These are phyloP conservation scores for Auanema sp. DNA, from an alignment of 2,888 invertebrate species.

Conservation along the genomic window DNA sequence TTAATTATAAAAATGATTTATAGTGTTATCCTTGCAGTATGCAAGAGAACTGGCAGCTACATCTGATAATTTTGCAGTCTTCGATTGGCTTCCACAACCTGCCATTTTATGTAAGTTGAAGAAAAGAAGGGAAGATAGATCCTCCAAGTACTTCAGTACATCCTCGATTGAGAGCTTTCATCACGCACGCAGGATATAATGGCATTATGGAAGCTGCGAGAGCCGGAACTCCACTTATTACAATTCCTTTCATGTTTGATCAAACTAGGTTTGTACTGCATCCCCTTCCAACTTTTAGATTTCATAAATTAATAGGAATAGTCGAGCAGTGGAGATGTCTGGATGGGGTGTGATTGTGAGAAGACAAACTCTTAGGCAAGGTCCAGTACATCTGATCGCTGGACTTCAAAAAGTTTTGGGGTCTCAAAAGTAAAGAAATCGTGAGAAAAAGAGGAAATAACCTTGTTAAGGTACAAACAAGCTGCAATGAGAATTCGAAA, in stretches of 20 bases:
- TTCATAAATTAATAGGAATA: constrained; percentile 26
- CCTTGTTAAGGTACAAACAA: constrained; percentile 26
- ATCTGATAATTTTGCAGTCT: constrained; percentile 31
- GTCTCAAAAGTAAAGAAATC: constrained; percentile 22
- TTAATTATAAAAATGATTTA: neutral
- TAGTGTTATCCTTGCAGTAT: constrained; percentile 11
- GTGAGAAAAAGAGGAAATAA: neutral
- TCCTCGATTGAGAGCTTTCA: constrained; percentile 42
- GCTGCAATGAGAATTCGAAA: constrained; percentile 30
- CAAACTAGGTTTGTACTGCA: constrained; percentile 39
- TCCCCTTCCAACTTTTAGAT: constrained; percentile 7
- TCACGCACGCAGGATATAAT: constrained; percentile 58
- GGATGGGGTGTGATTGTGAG: constrained; percentile 48
- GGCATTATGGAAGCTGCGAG: constrained; percentile 52
- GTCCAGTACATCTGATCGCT: constrained; percentile 23
- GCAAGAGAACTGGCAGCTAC: constrained; percentile 16
- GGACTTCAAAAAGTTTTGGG: constrained; percentile 29
- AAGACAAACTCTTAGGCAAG: constrained; percentile 25
- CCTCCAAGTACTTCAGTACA: constrained; percentile 24
- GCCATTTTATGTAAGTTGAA: constrained; percentile 26
- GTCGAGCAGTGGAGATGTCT: constrained; percentile 38
- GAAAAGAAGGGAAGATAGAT: neutral
- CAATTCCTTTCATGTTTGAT: constrained; percentile 41
- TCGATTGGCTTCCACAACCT: constrained; percentile 44
- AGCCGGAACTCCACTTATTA: constrained; percentile 43